Evolutionary conservation across 37 sponge, comb jelly and placozoan species (phyloP).

Genomic region (Eunapius fragilis): DNA sequence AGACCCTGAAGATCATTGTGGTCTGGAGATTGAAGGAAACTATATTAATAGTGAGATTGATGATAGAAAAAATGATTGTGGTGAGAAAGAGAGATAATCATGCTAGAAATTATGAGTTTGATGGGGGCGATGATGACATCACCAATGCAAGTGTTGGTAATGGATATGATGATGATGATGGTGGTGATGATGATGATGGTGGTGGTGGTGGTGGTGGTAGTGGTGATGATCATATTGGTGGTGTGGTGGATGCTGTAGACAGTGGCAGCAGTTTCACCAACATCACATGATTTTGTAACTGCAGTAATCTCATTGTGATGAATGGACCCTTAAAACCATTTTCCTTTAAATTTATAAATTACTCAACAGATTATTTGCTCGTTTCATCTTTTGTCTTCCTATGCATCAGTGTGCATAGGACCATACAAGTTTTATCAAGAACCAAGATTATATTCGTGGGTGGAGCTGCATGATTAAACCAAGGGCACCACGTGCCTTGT

Average conservation of each 20-base stretch:
- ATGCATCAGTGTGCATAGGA: too few relatives aligned
- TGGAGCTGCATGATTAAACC: too few relatives aligned
- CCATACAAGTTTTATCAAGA: too few relatives aligned
- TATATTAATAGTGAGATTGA: not conserved
- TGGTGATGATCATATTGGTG: not conserved
- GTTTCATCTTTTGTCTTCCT: too few relatives aligned
- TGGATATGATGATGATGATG: not conserved
- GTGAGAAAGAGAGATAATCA: not conserved
- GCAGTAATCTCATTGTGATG: too few relatives aligned
- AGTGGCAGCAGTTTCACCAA: too few relatives aligned
- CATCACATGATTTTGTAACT: too few relatives aligned
- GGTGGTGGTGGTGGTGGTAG: not conserved
- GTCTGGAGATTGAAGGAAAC: not conserved
- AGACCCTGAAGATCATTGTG: not conserved
- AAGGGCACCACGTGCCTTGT: too few relatives aligned
- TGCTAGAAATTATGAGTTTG: not conserved
- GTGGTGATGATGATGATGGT: not conserved
- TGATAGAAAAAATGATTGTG: not conserved
- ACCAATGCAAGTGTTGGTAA: not conserved
- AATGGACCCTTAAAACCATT: too few relatives aligned
- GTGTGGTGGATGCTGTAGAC: not conserved
- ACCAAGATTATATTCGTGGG: too few relatives aligned
- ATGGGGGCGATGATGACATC: not conserved
- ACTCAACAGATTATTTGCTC: too few relatives aligned
- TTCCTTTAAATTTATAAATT: too few relatives aligned